Evolutionary conservation across 2,113 vertebrate genomes (phyloP).

Genomic region (Melanerpes aurifrons): DNA sequence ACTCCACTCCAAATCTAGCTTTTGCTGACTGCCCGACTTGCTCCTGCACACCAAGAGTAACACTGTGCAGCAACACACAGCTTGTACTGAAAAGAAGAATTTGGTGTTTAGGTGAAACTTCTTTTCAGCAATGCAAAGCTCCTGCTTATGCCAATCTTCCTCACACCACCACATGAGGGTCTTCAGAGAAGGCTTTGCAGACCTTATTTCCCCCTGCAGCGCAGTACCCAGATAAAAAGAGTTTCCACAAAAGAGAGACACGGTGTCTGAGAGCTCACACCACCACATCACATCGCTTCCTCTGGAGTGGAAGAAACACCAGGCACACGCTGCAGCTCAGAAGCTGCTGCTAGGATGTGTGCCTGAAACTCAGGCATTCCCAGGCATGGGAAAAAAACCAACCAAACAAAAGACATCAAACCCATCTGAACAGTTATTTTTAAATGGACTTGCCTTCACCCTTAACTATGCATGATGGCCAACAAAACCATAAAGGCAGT

Average conservation of each 20-base stretch:
- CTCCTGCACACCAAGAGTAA: neutral
- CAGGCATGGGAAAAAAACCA: neutral
- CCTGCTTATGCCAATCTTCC: neutral
- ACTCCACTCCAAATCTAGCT: neutral
- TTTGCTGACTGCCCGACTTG: neutral
- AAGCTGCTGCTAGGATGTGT: neutral
- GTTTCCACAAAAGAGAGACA: neutral
- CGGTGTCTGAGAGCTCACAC: neutral
- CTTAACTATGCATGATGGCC: neutral
- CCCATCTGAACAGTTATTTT: neutral
- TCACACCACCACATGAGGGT: accelerated
- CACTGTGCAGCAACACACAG: neutral
- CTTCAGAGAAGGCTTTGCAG: neutral
- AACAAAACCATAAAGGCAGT: neutral
- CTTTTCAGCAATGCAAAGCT: neutral
- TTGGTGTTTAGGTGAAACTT: neutral
- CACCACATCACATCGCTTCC: neutral
- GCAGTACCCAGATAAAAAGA: accelerated
- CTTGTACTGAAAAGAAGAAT: neutral
- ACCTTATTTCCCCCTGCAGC: accelerated
- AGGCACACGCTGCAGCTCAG: accelerated
- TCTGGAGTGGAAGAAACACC: neutral
- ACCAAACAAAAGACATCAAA: neutral
- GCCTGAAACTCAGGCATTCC: neutral
- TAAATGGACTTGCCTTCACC: neutral